Conservation (phyloP, 2,797 vertebrate genomes). For the Odontamblyopus rebecca region DNA sequence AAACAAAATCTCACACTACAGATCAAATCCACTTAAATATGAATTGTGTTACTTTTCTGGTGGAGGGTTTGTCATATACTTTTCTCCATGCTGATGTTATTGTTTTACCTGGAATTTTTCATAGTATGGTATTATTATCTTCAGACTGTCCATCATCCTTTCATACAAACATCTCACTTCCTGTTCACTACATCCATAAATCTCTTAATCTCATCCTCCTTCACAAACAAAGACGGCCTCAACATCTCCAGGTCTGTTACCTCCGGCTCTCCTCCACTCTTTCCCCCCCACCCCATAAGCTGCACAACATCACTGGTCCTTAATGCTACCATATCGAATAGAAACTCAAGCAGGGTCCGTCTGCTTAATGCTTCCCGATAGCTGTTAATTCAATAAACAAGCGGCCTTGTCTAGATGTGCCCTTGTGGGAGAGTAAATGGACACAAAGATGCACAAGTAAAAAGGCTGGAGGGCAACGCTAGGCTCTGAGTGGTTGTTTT, state of each 20-base stretch:
- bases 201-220: not conserved
- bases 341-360: slow-evolving; percentile 60
- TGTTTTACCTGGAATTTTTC: not conserved
- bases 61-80: no score
- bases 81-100: no score
- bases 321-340: slow-evolving; percentile 55
- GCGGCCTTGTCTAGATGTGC: slow-evolving; percentile 52
- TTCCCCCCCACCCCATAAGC: not conserved
- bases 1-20: no score
- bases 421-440: slow-evolving; percentile 57
- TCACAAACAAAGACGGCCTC: not conserved
- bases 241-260: not conserved
- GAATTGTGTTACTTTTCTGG: no score
- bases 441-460: slow-evolving; percentile 15
- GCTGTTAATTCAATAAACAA: slow-evolving; percentile 76
- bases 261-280: not conserved
- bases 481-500: slow-evolving; percentile 6
- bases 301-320: slow-evolving; percentile 22
- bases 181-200: not conserved
- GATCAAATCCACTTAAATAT: no score
- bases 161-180: not conserved
- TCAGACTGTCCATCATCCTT: not conserved
- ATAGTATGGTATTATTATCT: no score
- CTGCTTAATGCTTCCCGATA: slow-evolving; percentile 70
- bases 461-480: slow-evolving; percentile 1